Conservation (phyloP, 2,113 vertebrate species). For the Noctilio leporinus region DNA sequence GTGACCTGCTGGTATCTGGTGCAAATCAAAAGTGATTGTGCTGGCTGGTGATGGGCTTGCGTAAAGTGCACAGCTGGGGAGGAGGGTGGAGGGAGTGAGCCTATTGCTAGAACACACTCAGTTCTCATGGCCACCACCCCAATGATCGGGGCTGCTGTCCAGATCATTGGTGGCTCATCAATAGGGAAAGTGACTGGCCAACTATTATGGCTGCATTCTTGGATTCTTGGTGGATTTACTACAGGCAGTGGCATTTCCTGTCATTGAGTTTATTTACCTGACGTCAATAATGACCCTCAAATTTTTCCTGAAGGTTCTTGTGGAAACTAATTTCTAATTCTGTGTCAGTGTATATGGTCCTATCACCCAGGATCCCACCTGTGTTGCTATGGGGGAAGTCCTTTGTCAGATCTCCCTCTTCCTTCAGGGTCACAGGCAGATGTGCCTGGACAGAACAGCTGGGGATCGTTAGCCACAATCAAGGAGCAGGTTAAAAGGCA, state of each 20-base stretch:
- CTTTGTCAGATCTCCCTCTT: not conserved
- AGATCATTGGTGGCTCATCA: not conserved
- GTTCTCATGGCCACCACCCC: not conserved
- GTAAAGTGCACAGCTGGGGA: not conserved
- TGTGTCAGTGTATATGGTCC: not conserved
- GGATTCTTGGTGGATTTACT: not conserved
- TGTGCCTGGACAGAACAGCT: slow-evolving; percentile 67
- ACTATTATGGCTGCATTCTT: not conserved
- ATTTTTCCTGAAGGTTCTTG: not conserved
- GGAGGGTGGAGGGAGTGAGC: not conserved
- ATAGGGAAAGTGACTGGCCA: not conserved
- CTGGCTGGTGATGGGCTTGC: not conserved
- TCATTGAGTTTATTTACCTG: not conserved
- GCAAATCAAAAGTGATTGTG: not conserved
- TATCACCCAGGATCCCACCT: not conserved
- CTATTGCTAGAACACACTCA: not conserved
- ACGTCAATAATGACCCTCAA: not conserved
- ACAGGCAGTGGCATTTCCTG: not conserved
- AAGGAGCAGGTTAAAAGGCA: slow-evolving; percentile 62
- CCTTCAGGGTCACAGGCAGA: slow-evolving; percentile 27
- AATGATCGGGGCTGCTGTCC: not conserved
- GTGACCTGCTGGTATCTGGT: not conserved
- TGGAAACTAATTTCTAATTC: not conserved
- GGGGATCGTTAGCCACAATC: slow-evolving; percentile 71
- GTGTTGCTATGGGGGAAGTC: not conserved